Evolutionary conservation across 2,888 invertebrate species (phyloP), one percentile per base, ranked within the genome.

Genomic region (Cabera pusaria): DNA sequence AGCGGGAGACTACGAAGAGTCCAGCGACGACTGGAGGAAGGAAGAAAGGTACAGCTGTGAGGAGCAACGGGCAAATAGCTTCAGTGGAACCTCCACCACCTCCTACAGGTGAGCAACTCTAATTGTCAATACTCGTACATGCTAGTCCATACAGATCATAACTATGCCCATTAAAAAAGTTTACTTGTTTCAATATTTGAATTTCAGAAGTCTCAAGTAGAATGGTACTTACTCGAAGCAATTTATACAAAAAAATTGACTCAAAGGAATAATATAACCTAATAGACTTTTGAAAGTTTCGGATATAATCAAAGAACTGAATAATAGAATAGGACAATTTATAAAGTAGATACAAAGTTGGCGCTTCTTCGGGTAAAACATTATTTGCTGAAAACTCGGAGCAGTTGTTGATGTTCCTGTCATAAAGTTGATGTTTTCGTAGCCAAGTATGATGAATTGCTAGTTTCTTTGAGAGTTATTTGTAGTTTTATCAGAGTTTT

Each of bases 11-110:
- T 23, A 78, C 79, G 41, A 86, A 85, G 64, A 85, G 85, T 61
- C 86, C 86, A 53, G 86, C 87, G 9, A 81, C 78, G 33, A 78
- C 85, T 19, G 84, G 82, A 9, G 77, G 81, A 36, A 81, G 85
- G 60, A 87, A 88, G 64, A 85, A 86, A 43, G 59, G 74, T 20
- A 64, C 76, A 47, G 68, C 73, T 9, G 73, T 85, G 50, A 76
- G 72, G 49, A 82, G 70, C 64, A 88, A 86, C 87, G 87, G 86
- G 1, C 87, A 82, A 62, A 73, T 86, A 38, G 52, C 76, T 36
- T 53, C 74, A 25, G 47, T 56, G 1, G 87, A 86, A 19, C 75
- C 80, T 7, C 72, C 79, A 31, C 69, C 75, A 14, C 80, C 68
- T 49, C 72, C 74, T 41, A 48, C 74, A 79, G 82, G 82, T 82